A percentile compares a stretch with the other conserved stretches of the same genome.
Evolutionary conservation across 1,140 invertebrate genomes (phyloP).

Genomic region (Saccostrea glomerata): DNA sequence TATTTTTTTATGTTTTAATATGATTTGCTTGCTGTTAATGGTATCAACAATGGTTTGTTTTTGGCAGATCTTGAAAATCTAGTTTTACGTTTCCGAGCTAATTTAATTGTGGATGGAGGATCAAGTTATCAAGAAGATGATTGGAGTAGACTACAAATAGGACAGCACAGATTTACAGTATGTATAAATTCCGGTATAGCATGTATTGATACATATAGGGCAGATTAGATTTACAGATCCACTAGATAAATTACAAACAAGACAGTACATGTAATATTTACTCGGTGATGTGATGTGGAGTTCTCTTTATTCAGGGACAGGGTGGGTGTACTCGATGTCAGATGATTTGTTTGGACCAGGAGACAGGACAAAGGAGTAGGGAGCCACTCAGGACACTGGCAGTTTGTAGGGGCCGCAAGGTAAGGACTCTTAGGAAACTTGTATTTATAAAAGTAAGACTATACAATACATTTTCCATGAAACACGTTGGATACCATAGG

Average conservation of each 20-base stretch:
- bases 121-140: conserved; percentile 86
- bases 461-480: too few relatives aligned
- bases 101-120: conserved; percentile 81
- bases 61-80: conserved; percentile 78
- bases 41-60: too few relatives aligned
- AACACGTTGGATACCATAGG: too few relatives aligned
- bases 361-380: conserved; percentile 87
- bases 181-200: too few relatives aligned
- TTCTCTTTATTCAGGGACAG: conserved; percentile 81
- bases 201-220: too few relatives aligned
- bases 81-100: conserved; percentile 82
- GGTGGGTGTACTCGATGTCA: conserved; percentile 92
- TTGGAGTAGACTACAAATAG: conserved; percentile 86
- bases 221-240: neutral
- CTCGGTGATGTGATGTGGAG: too few relatives aligned
- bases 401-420: neutral
- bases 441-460: neutral
- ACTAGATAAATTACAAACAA: too few relatives aligned
- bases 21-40: too few relatives aligned
- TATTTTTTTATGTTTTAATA: too few relatives aligned
- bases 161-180: conserved; percentile 71
- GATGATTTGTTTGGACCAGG: conserved; percentile 96
- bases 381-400: conserved; percentile 91
- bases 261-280: too few relatives aligned
- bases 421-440: neutral